Conservation (phyloP, 2,113 vertebrate genomes). For the Hypanus sabinus region DNA sequence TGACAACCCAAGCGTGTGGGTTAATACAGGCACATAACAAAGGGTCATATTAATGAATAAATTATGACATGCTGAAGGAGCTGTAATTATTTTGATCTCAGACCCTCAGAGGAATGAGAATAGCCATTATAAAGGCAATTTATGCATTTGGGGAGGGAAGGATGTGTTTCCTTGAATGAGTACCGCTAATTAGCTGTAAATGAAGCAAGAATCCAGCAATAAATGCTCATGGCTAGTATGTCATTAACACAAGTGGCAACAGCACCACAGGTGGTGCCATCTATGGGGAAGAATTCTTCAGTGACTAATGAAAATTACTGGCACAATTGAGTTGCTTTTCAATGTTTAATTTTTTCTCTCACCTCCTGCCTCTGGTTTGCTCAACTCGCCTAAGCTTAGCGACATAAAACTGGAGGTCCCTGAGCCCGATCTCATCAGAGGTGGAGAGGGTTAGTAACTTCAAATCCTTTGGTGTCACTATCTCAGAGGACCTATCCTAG, state of each 20-base stretch:
- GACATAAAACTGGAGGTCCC: too few species aligned
- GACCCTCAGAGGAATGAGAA: background rate
- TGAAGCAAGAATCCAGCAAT: background rate
- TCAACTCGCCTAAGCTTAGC: background rate
- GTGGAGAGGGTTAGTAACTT: too few species aligned
- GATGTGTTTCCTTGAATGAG: background rate
- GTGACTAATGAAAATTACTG: background rate
- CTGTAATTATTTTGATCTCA: background rate
- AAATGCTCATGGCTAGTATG: background rate
- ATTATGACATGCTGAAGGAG: background rate
- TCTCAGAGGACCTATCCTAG: too few species aligned
- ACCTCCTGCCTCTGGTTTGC: background rate
- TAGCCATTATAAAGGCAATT: background rate
- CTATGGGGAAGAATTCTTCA: background rate
- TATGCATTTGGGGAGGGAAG: background rate
- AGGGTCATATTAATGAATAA: background rate
- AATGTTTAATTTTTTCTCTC: background rate
- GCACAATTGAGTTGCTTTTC: background rate
- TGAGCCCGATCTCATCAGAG: too few species aligned
- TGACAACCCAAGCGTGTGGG: background rate
- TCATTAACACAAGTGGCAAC: background rate
- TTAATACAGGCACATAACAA: background rate
- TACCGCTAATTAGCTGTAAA: background rate
- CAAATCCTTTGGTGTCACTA: too few species aligned
- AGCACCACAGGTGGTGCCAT: background rate